phyloP scores from a whole-genome alignment of 2,113 vertebrate genomes.

The Passer montanus region DNA sequence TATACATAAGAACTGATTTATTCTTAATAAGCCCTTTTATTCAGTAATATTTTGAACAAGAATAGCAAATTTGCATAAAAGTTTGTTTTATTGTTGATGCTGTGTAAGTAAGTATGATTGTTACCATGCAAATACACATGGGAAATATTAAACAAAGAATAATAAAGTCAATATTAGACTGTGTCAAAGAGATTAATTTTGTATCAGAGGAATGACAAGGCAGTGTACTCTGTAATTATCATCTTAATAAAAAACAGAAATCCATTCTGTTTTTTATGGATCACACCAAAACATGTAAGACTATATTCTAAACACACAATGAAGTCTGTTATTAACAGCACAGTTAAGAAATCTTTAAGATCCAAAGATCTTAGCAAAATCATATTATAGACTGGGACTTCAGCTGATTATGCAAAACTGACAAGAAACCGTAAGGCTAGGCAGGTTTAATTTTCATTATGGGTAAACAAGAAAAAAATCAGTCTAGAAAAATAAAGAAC shows the following conservation, averaged over 20 bases:
- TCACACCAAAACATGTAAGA: neutral
- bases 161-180: neutral
- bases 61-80: neutral
- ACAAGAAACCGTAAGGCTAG: neutral
- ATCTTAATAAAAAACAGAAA: neutral
- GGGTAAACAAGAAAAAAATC: neutral
- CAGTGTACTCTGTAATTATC: neutral
- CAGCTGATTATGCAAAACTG: neutral
- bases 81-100: neutral
- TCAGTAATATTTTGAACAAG: neutral
- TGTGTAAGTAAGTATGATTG: neutral
- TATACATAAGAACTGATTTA: neutral
- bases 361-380: neutral
- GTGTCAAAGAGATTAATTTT: neutral
- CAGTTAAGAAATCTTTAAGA: neutral
- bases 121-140: neutral
- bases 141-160: neutral
- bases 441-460: neutral
- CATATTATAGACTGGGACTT: neutral
- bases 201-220: neutral
- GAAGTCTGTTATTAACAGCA: neutral
- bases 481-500: neutral
- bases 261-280: neutral
- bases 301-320: neutral
- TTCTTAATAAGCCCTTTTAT: neutral